Evolutionary conservation across 2,888 invertebrate genomes (phyloP).

Genomic region (Drosophila lutescens): DNA sequence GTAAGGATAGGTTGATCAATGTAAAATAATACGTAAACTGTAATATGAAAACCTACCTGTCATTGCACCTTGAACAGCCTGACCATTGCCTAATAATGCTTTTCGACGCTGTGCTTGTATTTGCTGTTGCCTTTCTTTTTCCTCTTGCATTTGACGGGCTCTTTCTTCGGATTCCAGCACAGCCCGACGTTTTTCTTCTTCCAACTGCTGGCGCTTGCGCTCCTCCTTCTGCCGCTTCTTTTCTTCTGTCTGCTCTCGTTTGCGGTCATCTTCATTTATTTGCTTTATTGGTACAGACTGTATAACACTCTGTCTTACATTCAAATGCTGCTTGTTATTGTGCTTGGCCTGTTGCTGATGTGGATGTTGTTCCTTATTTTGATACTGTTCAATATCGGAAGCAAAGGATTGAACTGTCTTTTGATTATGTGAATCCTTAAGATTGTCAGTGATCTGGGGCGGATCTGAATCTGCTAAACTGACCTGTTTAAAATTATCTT

Average conservation of each 20-base stretch:
- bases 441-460: not conserved
- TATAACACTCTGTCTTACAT: slow-evolving; percentile 31
- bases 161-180: slow-evolving; percentile 80
- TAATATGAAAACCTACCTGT: not conserved
- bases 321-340: slow-evolving; percentile 8
- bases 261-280: slow-evolving; percentile 75
- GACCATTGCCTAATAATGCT: slow-evolving; percentile 68
- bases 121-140: slow-evolving; percentile 83
- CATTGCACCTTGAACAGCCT: slow-evolving; percentile 3
- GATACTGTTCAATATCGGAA: slow-evolving; percentile 10
- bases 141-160: slow-evolving; percentile 80
- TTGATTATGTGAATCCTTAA: slow-evolving; percentile 2
- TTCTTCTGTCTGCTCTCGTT: slow-evolving; percentile 79
- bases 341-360: slow-evolving; percentile 16
- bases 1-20: no score
- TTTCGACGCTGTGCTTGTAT: slow-evolving; percentile 83
- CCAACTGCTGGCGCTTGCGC: slow-evolving; percentile 80
- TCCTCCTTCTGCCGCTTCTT: slow-evolving; percentile 81
- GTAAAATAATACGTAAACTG: no score
- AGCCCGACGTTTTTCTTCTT: slow-evolving; percentile 81
- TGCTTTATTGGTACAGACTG: slow-evolving; percentile 30
- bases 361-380: slow-evolving; percentile 11
- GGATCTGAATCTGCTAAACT: not conserved
- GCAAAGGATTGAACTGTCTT: not conserved
- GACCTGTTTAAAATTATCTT: not conserved